phyloP scores from a whole-genome alignment of 1,140 invertebrate genomes.

The Caenorhabditis remanei region DNA sequence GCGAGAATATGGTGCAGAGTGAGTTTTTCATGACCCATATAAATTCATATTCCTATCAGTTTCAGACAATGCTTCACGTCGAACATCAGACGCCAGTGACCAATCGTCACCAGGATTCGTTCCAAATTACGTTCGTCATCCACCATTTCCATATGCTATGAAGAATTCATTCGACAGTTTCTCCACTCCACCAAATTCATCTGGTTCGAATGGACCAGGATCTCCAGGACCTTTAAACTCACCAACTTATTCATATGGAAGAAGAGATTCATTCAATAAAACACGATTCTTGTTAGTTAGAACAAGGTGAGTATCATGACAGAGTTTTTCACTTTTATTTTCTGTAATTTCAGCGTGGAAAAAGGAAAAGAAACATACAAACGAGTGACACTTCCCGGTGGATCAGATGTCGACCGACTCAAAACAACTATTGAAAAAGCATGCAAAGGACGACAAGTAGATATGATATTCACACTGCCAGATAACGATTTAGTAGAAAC shows the following conservation, averaged over 20 bases:
- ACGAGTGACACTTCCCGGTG: conserved; percentile 38
- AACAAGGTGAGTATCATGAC: not conserved
- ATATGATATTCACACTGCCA: conserved; percentile 47
- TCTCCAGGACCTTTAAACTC: not conserved
- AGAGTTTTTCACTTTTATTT: no score
- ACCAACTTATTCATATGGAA: conserved; percentile 32
- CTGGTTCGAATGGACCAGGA: not conserved
- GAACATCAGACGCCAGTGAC: not conserved
- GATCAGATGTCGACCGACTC: conserved; percentile 21
- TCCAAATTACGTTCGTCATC: conserved; percentile 45
- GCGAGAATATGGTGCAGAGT: conserved; percentile 35
- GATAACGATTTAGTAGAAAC: conserved; percentile 41
- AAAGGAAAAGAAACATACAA: conserved; percentile 48
- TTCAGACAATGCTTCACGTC: conserved; percentile 28
- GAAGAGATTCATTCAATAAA: conserved; percentile 52
- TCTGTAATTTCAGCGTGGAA: not conserved
- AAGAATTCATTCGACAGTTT: conserved; percentile 41
- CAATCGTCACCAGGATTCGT: not conserved
- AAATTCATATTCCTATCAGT: not conserved
- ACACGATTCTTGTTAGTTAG: conserved; percentile 45
- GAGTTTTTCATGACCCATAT: not conserved
- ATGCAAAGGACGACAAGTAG: conserved; percentile 12
- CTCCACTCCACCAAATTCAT: not conserved
- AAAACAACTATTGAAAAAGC: conserved; percentile 49
- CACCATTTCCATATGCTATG: conserved; percentile 49